These are phyloP conservation scores for Micromesistius poutassou DNA, from an alignment of 2,797 vertebrate genomes.

Conservation along the genomic window DNA sequence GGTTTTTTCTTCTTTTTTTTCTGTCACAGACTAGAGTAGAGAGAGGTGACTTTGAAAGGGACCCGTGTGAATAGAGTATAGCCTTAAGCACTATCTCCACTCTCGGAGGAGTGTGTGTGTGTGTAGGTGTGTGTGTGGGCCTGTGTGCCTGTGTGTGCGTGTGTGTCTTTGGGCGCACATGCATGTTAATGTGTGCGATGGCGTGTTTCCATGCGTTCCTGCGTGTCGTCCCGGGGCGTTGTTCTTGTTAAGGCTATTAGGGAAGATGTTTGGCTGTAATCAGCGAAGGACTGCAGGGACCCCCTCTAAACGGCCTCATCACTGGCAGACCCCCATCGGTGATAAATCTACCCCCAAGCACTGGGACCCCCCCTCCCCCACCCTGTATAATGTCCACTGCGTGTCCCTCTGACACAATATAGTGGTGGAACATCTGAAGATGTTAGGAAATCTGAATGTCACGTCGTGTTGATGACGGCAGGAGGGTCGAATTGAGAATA, in stretches of 20 bases:
- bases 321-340: slow-evolving; percentile 70
- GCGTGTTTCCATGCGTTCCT: slow-evolving; percentile 34
- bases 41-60: slow-evolving; percentile 74
- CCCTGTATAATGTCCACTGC: background rate
- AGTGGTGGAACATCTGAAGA: background rate
- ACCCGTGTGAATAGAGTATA: slow-evolving; percentile 57
- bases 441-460: no score
- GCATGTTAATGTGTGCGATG: slow-evolving; percentile 2
- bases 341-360: slow-evolving; percentile 78
- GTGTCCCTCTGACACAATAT: background rate
- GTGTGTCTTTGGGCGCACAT: slow-evolving; percentile 2
- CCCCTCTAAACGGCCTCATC: slow-evolving; percentile 76
- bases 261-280: slow-evolving; percentile 78
- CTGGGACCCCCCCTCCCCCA: slow-evolving; percentile 47
- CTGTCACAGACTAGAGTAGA: slow-evolving; percentile 38
- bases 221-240: slow-evolving; percentile 71
- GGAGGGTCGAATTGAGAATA: no score
- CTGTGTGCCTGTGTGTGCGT: slow-evolving; percentile 17
- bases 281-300: slow-evolving; percentile 75
- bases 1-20: slow-evolving; percentile 16
- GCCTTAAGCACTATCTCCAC: slow-evolving; percentile 61
- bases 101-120: slow-evolving; percentile 53
- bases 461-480: no score
- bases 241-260: slow-evolving; percentile 84
- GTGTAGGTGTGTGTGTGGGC: slow-evolving; percentile 20